Conservation (phyloP, 2,888 invertebrate species). For the Polydrusus pterygomalis region DNA sequence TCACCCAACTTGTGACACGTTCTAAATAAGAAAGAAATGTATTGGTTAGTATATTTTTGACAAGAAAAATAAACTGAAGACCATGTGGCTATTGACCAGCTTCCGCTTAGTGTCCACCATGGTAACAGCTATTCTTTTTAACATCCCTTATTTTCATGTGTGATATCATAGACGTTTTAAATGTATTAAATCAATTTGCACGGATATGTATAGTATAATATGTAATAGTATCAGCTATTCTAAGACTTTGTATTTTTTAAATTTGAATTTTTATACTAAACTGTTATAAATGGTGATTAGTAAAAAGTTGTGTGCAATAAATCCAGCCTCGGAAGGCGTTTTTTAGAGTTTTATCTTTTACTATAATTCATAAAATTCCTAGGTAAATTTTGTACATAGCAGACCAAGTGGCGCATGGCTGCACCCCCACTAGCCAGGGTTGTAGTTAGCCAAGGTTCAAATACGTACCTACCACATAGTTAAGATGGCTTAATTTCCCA, state of each 20-base stretch:
- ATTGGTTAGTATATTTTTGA: conserved; percentile 23
- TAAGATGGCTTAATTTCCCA: conserved; percentile 47
- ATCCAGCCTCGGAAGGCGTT: conserved; percentile 63
- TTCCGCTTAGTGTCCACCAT: conserved; percentile 64
- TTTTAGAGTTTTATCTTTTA: conserved; percentile 70
- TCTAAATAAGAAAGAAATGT: neutral
- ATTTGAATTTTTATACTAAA: conserved; percentile 74
- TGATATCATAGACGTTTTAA: conserved; percentile 71
- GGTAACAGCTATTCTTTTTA: conserved; percentile 66
- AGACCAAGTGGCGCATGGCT: conserved; percentile 65
- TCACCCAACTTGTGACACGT: too few species aligned
- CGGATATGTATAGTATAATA: conserved; percentile 72
- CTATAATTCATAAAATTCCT: conserved; percentile 66
- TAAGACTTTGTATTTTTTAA: conserved; percentile 74
- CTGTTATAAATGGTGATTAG: conserved; percentile 73
- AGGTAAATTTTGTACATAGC: conserved; percentile 70
- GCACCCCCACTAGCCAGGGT: conserved; percentile 50
- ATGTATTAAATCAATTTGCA: conserved; percentile 72
- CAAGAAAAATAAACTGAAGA: conserved; percentile 51
- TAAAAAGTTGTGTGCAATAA: conserved; percentile 73
- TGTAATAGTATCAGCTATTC: conserved; percentile 73
- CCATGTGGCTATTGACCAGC: conserved; percentile 56
- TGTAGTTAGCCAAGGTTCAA: conserved; percentile 51
- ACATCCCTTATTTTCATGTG: conserved; percentile 67
- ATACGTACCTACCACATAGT: conserved; percentile 53